phyloP scores from a whole-genome alignment of 2,113 vertebrate genomes.

The Megaleporinus macrocephalus region DNA sequence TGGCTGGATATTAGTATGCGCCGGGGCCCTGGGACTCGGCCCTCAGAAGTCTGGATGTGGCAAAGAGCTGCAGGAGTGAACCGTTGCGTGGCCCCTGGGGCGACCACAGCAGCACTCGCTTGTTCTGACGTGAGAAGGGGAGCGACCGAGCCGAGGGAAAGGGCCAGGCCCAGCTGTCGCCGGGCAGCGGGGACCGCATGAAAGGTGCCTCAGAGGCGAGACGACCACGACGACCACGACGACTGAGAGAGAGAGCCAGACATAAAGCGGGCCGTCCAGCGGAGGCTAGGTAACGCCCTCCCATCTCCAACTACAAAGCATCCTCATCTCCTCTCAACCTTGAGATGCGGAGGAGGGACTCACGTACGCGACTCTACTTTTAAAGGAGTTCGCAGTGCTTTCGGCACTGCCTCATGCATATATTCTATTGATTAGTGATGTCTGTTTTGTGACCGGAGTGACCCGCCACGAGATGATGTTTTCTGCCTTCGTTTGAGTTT shows the following conservation, averaged over 20 bases:
- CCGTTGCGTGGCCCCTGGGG: constrained; percentile 43
- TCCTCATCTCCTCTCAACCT: constrained; percentile 21
- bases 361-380: not conserved
- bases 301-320: constrained; percentile 3
- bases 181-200: not conserved
- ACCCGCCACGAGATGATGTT: constrained; percentile 19
- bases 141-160: constrained; percentile 42
- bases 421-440: constrained; percentile 49
- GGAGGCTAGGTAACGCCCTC: constrained; percentile 16
- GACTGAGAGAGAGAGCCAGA: constrained; percentile 3
- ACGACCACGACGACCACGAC: no score
- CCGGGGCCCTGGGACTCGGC: constrained; percentile 19
- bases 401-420: constrained; percentile 39
- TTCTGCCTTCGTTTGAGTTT: constrained; percentile 20
- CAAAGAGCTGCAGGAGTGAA: constrained; percentile 41
- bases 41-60: constrained; percentile 46
- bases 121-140: constrained; percentile 41
- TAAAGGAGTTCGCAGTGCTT: constrained; percentile 18
- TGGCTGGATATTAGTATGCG: constrained; percentile 41
- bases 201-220: constrained; percentile 1
- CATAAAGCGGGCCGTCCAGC: constrained; percentile 5
- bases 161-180: constrained; percentile 18
- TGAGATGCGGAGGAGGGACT: not conserved
- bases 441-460: constrained; percentile 33
- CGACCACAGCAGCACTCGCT: constrained; percentile 27